A percentile compares a stretch with the other conserved stretches of the same genome.
phyloP scores from a whole-genome alignment of 2,113 vertebrate genomes.

The Eulemur rufifrons region DNA sequence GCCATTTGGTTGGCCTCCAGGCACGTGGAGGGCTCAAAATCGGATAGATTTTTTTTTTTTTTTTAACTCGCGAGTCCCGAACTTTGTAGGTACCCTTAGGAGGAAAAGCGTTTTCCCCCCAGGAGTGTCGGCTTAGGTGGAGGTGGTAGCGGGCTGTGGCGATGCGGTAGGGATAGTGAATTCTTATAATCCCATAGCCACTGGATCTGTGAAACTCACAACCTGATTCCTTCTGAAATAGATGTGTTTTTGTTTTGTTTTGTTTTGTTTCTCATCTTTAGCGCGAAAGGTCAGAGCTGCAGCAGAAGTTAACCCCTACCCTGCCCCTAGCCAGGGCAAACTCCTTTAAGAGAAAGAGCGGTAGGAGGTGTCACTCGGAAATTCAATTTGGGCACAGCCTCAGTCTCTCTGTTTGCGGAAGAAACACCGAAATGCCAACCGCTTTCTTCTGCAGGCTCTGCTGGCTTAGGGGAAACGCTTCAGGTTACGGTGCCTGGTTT shows the following conservation, averaged over 20 bases:
- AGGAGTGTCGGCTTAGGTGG: background rate
- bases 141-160: background rate
- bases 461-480: background rate
- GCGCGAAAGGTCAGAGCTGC: background rate
- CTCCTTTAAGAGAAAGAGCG: background rate
- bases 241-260: background rate
- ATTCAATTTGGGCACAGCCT: background rate
- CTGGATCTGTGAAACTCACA: background rate
- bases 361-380: background rate
- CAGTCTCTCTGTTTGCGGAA: background rate
- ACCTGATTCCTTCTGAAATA: background rate
- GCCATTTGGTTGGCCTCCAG: background rate
- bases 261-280: background rate
- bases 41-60: background rate
- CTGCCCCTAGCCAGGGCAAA: background rate
- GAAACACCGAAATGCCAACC: background rate
- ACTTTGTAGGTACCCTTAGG: background rate
- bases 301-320: background rate
- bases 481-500: background rate
- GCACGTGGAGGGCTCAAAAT: background rate
- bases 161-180: background rate
- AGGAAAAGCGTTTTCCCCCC: background rate
- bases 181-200: background rate
- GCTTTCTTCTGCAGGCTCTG: background rate
- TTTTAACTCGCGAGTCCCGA: background rate